Evolutionary conservation across 2,113 vertebrate genomes (phyloP).

Genomic region (Cyprinodon tularosa): DNA sequence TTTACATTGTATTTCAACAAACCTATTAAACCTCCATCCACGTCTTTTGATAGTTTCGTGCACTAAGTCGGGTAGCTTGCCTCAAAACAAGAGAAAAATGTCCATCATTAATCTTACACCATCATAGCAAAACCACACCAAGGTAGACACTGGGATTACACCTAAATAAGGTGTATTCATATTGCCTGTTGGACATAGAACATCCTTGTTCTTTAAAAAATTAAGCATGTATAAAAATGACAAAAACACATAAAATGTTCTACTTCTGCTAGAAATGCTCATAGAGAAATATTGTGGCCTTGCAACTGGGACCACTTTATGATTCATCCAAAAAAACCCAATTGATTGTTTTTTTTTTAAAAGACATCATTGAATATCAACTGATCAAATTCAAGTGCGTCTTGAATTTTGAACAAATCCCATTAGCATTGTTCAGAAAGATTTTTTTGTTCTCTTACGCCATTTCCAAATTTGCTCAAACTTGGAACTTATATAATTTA

Average conservation of each 20-base stretch:
- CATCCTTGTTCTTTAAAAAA: neutral
- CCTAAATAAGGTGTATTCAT: neutral
- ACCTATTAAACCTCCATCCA: too few relatives aligned
- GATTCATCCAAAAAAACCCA: slow-evolving; percentile 58
- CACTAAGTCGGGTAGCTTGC: neutral
- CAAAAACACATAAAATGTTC: slow-evolving; percentile 41
- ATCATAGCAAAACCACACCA: neutral
- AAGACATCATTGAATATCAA: slow-evolving; percentile 54
- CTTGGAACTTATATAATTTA: slow-evolving; percentile 71
- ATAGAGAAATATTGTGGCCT: slow-evolving; percentile 71
- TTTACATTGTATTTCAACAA: too few relatives aligned
- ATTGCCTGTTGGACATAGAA: neutral
- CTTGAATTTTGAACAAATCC: slow-evolving; percentile 54
- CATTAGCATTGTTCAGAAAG: slow-evolving; percentile 66
- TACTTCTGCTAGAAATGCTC: slow-evolving; percentile 45
- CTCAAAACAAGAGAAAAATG: neutral
- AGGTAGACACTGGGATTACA: neutral
- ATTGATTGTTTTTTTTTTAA: slow-evolving; percentile 61
- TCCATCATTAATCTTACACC: neutral
- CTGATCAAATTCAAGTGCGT: slow-evolving; percentile 51
- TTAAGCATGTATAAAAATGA: slow-evolving; percentile 8
- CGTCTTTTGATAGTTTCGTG: too few relatives aligned
- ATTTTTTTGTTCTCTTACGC: slow-evolving; percentile 61
- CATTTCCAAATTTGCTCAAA: slow-evolving; percentile 69
- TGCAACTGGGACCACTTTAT: slow-evolving; percentile 56